Evolutionary conservation across 2,113 vertebrate species (phyloP).

Genomic region (Neogale vison): DNA sequence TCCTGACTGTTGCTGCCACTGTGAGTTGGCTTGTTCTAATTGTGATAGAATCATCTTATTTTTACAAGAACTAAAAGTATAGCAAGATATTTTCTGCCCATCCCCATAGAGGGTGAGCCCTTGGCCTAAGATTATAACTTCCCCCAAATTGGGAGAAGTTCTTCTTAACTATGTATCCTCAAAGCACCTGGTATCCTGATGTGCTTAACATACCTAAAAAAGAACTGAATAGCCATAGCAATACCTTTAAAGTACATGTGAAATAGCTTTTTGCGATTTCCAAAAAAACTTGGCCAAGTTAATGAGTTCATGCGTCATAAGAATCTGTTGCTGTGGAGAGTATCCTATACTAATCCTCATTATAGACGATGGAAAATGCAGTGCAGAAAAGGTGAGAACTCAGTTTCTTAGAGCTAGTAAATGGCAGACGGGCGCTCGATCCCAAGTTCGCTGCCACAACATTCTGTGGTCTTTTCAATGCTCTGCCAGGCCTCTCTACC

Average conservation of each 20-base stretch:
- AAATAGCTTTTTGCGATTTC: neutral
- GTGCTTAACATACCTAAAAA: slow-evolving; percentile 9
- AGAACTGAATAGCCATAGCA: neutral
- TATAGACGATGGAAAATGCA: neutral
- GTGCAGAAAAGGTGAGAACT: neutral
- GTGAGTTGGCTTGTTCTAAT: slow-evolving; percentile 44
- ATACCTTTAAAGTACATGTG: neutral
- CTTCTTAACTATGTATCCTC: neutral
- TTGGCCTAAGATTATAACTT: neutral
- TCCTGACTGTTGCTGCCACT: neutral
- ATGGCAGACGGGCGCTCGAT: neutral
- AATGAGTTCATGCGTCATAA: neutral
- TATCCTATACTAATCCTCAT: neutral
- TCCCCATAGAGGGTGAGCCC: neutral
- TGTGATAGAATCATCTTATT: slow-evolving; percentile 29
- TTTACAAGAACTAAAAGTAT: neutral
- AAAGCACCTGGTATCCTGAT: neutral
- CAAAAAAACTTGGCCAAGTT: neutral
- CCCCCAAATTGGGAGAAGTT: neutral
- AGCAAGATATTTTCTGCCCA: neutral
- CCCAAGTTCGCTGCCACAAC: neutral
- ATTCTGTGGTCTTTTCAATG: neutral
- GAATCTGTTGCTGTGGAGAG: neutral
- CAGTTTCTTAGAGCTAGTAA: neutral
- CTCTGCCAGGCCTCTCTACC: neutral